A percentile compares a stretch with the other conserved stretches of the same genome.
phyloP scores from a whole-genome alignment of 92 coral and sea anemone species.

The Isaurus tuberculatus region DNA sequence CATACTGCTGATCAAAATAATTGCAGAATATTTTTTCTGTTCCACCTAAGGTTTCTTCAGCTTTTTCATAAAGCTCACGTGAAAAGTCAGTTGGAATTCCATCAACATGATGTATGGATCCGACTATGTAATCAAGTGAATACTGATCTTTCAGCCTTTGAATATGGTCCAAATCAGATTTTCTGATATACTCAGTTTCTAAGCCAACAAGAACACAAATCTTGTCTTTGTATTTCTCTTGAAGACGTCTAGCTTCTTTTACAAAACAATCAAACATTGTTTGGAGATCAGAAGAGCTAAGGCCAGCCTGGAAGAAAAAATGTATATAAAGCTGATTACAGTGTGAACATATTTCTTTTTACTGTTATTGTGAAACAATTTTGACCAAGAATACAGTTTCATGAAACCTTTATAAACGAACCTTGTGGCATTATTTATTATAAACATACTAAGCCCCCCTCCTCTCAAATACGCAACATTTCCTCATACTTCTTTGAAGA shows the following conservation, averaged over 20 bases:
- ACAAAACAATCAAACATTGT: conserved; percentile 62
- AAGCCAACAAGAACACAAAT: conserved; percentile 72
- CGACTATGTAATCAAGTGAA: conserved; percentile 70
- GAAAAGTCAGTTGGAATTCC: conserved; percentile 70
- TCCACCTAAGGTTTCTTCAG: conserved; percentile 63
- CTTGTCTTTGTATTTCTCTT: conserved; percentile 67
- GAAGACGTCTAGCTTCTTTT: conserved; percentile 67
- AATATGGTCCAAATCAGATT: conserved; percentile 48
- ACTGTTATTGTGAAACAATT: not conserved
- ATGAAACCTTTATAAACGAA: too few relatives aligned
- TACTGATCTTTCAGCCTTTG: conserved; percentile 43
- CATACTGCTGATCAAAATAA: conserved; percentile 72
- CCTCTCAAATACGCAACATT: too few relatives aligned
- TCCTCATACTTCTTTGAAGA: too few relatives aligned
- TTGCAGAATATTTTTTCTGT: conserved; percentile 61
- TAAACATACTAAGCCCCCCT: too few relatives aligned
- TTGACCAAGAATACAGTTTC: too few relatives aligned
- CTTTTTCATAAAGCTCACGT: conserved; percentile 50
- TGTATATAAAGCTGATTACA: not conserved
- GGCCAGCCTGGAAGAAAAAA: conserved; percentile 38
- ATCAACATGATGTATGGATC: conserved; percentile 78
- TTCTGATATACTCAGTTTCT: conserved; percentile 74
- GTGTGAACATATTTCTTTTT: too few relatives aligned
- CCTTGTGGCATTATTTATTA: too few relatives aligned
- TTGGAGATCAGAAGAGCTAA: conserved; percentile 64